Conservation (phyloP, 1,140 invertebrate species). For the Drosophila sucinea region DNA sequence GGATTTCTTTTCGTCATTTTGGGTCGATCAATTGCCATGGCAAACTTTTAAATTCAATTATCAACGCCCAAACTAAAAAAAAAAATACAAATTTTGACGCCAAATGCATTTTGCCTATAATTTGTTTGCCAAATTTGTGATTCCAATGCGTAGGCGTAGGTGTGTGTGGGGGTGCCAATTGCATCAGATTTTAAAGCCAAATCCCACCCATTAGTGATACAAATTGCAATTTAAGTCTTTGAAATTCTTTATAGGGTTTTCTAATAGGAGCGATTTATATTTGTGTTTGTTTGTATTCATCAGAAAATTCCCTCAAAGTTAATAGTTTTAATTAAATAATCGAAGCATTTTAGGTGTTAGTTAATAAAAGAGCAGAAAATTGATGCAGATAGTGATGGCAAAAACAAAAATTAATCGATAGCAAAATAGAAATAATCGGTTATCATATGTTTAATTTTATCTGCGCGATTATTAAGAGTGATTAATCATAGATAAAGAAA, state of each 20-base stretch:
- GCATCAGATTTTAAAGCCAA: slow-evolving; percentile 25
- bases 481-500: too few species aligned
- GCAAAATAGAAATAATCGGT: too few species aligned
- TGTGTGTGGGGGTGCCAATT: slow-evolving; percentile 55
- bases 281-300: too few species aligned
- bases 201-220: slow-evolving; percentile 40
- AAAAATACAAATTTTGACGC: slow-evolving; percentile 13
- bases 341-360: too few species aligned
- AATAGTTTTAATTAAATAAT: too few species aligned
- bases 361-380: too few species aligned
- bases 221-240: slow-evolving; percentile 26
- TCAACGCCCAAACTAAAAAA: slow-evolving; percentile 57
- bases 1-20: slow-evolving; percentile 27
- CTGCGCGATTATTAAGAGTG: too few species aligned
- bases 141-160: slow-evolving; percentile 60
- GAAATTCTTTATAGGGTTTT: not conserved
- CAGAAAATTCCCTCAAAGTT: too few species aligned
- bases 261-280: not conserved
- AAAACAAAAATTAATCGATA: too few species aligned
- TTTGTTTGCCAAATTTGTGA: slow-evolving; percentile 69
- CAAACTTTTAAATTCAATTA: slow-evolving; percentile 76
- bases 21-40: slow-evolving; percentile 51
- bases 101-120: slow-evolving; percentile 66
- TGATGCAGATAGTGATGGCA: too few species aligned
- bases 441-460: too few species aligned